Conservation (phyloP, 2,797 vertebrate species). For the Pseudochirops corinnae region DNA sequence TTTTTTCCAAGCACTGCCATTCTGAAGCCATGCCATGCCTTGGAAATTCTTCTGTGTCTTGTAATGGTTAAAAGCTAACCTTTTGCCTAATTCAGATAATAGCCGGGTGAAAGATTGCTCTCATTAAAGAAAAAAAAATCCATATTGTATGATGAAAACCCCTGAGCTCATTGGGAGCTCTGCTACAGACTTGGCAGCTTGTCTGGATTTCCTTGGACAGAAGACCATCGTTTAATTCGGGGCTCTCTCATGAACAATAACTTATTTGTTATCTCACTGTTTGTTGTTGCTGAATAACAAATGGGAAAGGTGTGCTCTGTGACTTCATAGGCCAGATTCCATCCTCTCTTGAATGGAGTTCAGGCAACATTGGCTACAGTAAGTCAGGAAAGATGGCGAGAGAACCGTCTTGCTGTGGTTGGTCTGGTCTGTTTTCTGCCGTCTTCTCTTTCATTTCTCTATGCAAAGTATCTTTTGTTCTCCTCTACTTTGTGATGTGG, state of each 20-base stretch:
- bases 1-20: conserved; percentile 26
- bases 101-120: conserved; percentile 62
- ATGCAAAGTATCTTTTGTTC: neutral
- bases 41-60: conserved; percentile 61
- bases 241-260: conserved; percentile 78
- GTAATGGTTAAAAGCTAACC: conserved; percentile 66
- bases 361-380: conserved; percentile 34
- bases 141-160: conserved; percentile 80
- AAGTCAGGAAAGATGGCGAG: conserved; percentile 41
- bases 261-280: conserved; percentile 75
- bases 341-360: conserved; percentile 53
- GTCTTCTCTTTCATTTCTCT: conserved; percentile 31
- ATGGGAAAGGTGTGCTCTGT: conserved; percentile 74
- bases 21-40: conserved; percentile 12
- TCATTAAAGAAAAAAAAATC: conserved; percentile 74
- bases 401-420: conserved; percentile 39
- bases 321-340: conserved; percentile 51
- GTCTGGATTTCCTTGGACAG: conserved; percentile 79
- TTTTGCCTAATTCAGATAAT: conserved; percentile 63
- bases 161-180: conserved; percentile 77
- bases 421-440: conserved; percentile 33
- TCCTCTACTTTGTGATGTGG: neutral
- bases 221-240: conserved; percentile 75
- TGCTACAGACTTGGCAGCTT: conserved; percentile 77
- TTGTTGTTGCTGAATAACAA: conserved; percentile 71